Evolutionary conservation across 1,140 invertebrate species (phyloP).

Genomic region (Chironomus striatipennis): DNA sequence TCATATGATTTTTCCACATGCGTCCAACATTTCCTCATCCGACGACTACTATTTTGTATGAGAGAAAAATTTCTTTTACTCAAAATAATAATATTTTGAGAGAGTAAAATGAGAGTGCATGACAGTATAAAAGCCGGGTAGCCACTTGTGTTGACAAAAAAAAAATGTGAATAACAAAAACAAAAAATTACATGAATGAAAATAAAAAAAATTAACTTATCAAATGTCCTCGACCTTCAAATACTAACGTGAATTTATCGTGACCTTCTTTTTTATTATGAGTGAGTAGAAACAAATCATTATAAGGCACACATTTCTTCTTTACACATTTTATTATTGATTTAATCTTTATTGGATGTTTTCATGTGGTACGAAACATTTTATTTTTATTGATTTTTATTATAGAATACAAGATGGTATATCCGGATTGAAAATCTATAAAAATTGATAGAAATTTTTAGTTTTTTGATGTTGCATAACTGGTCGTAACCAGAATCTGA

Average conservation of each 20-base stretch:
- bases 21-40: background rate
- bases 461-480: too few species aligned
- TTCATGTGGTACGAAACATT: too few species aligned
- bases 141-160: background rate
- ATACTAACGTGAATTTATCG: background rate
- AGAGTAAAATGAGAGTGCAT: background rate
- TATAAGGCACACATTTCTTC: too few species aligned
- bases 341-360: too few species aligned
- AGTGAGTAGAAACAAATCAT: background rate
- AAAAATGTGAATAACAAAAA: background rate
- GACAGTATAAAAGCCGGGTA: background rate
- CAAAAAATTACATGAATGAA: background rate
- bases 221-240: background rate
- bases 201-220: background rate
- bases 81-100: too few species aligned
- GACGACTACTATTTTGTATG: too few species aligned
- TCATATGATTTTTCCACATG: slow-evolving; percentile 13
- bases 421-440: too few species aligned
- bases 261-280: background rate
- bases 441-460: too few species aligned
- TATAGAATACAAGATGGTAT: too few species aligned
- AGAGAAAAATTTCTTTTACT: too few species aligned
- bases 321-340: background rate
- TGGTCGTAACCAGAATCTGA: too few species aligned
- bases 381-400: too few species aligned